phyloP scores from a whole-genome alignment of 92 coral and sea anemone species.

The Palythoa grandiflora region DNA sequence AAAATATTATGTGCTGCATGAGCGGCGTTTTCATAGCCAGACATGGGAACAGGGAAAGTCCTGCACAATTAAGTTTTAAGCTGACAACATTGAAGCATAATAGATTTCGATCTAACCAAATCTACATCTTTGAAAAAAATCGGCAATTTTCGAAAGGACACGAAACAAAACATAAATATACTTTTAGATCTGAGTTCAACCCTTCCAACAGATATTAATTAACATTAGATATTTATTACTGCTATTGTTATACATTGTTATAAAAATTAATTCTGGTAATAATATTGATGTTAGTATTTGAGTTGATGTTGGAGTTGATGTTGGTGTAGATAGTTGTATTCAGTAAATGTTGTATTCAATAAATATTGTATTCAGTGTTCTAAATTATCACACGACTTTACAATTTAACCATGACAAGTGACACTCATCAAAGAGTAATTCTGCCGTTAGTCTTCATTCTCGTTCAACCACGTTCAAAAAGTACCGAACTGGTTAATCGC shows the following conservation, averaged over 20 bases:
- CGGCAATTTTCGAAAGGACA: background rate
- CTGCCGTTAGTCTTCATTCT: too few relatives aligned
- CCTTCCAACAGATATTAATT: too few relatives aligned
- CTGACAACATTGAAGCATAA: background rate
- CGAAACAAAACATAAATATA: background rate
- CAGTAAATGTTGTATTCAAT: background rate
- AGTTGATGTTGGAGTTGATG: background rate
- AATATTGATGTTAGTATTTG: background rate
- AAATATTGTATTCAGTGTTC: background rate
- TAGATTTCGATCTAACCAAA: background rate
- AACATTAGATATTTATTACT: too few relatives aligned
- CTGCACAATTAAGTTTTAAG: background rate
- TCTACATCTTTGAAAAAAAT: conserved; percentile 15
- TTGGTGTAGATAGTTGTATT: background rate
- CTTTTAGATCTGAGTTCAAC: background rate
- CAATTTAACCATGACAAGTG: too few relatives aligned
- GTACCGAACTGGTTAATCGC: too few relatives aligned
- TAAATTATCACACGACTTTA: too few relatives aligned
- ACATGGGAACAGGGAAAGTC: background rate
- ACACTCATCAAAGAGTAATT: too few relatives aligned
- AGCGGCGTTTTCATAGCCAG: background rate
- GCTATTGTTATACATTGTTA: too few relatives aligned
- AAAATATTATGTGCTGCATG: conserved; percentile 24
- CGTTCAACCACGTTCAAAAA: too few relatives aligned
- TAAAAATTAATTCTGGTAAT: background rate